phyloP scores from a whole-genome alignment of 2,888 invertebrate genomes.

The Asteroscopus sphinx region DNA sequence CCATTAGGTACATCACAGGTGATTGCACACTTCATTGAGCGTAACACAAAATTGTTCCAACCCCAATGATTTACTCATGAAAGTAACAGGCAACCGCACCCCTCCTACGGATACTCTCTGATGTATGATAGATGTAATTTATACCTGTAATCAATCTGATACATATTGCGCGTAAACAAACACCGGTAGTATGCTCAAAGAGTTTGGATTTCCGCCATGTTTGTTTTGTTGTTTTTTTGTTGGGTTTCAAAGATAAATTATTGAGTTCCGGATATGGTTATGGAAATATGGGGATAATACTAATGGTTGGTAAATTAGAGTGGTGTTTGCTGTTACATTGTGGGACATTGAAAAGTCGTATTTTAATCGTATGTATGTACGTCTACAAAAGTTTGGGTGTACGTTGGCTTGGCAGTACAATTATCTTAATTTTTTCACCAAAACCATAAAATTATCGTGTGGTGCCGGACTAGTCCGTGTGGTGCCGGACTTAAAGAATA shows the following conservation, averaged over 20 bases:
- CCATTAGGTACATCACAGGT: slow-evolving; percentile 24
- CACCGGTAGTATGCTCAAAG: slow-evolving; percentile 43
- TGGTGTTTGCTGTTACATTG: too few species aligned
- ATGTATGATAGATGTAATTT: slow-evolving; percentile 48
- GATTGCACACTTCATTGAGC: slow-evolving; percentile 31
- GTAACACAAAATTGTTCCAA: slow-evolving; percentile 29
- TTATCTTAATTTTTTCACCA: too few species aligned
- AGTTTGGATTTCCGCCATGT: slow-evolving; percentile 60
- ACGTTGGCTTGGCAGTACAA: too few species aligned
- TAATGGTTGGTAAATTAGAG: too few species aligned
- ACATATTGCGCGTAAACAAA: slow-evolving; percentile 56
- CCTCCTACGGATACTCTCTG: slow-evolving; percentile 29
- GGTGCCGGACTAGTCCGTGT: too few species aligned
- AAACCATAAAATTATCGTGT: too few species aligned
- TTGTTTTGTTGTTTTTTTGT: slow-evolving; percentile 11
- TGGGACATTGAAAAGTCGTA: too few species aligned
- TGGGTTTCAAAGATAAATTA: neutral
- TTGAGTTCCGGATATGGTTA: too few species aligned
- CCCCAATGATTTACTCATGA: slow-evolving; percentile 34
- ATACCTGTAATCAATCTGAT: slow-evolving; percentile 50
- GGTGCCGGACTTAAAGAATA: too few species aligned
- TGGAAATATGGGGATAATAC: too few species aligned
- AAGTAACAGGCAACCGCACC: slow-evolving; percentile 25
- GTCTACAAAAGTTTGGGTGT: too few species aligned
- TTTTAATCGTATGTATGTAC: too few species aligned